Evolutionary conservation across 2,888 invertebrate species (phyloP), one percentile per base, ranked within the genome.

Genomic region (Petrolisthes cinctipes): DNA sequence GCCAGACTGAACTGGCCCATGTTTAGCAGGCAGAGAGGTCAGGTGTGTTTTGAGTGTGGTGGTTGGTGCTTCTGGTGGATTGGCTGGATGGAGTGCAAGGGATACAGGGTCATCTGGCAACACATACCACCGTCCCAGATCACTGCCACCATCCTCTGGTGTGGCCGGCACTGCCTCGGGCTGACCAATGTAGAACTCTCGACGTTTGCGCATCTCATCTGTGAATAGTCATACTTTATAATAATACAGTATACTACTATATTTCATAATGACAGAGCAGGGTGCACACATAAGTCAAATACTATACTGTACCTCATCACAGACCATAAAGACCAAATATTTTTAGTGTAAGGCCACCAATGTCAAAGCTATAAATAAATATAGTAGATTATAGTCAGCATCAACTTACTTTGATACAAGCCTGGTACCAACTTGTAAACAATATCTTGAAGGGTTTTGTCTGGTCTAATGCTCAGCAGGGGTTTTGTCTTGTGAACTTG

Each of bases 401-500:
- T 83, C 17, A 80, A 83, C 86, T 83, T 81, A 88, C 88, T 88
- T 81, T 84, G 88, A 76, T 88, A 88, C 51, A 88, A 68, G 51
- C 88, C 88, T n/a, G 88, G 88, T n/a, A 88, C 88, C 92, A 98
- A 94, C 94, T 98, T 98, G 94, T 98, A 98, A 9, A 98, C 98
- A 92, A 98, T 97, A 91, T 97, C 97, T 94, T 98, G 90, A n/a
- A 89, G 86, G 11, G 85, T 89, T 56, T 88, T 86, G 82, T 89
- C 91, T 78, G 91, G 93, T 92, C 97, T 97, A 91, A 98, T 96
- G 93, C 97, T 97, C 86, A 95, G 94, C 87, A 95, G 93, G 5
- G 98, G 98, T 92, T 97, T 97, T 7, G 97, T 97, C 92, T 97
- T 97, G 94, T 98, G 98, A 91, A 98, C 96, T 94, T 97, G 96